Evolutionary conservation across 2,888 invertebrate species (phyloP).

Genomic region (Erebia ligea): DNA sequence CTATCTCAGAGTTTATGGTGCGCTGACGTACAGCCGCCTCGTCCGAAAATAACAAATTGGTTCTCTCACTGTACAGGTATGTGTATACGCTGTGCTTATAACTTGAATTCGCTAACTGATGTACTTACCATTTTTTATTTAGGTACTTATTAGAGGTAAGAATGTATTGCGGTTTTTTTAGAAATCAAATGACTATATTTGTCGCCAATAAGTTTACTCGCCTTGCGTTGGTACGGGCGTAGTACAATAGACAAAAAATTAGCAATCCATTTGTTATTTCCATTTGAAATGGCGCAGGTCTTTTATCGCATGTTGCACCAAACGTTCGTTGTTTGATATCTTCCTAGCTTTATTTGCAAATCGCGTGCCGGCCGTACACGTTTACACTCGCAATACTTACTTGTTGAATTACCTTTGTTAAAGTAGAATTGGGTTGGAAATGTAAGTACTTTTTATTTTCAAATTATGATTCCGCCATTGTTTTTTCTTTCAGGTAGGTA

Average conservation of each 20-base stretch:
- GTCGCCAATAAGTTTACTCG: slow-evolving; percentile 19
- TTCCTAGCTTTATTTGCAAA: slow-evolving; percentile 78
- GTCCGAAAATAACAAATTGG: too few relatives aligned
- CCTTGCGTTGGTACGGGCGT: slow-evolving; percentile 42
- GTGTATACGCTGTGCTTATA: too few relatives aligned
- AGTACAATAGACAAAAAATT: slow-evolving; percentile 52
- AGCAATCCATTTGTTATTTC: slow-evolving; percentile 68
- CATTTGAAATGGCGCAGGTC: slow-evolving; percentile 63
- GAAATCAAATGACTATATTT: background rate
- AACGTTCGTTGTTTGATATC: slow-evolving; percentile 72
- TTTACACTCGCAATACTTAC: slow-evolving; percentile 66
- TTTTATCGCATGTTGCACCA: slow-evolving; percentile 73
- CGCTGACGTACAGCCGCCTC: too few relatives aligned
- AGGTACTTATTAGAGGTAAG: too few relatives aligned
- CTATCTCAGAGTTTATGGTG: too few relatives aligned
- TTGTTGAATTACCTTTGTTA: slow-evolving; percentile 70
- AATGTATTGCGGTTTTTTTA: background rate
- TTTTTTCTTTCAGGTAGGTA: slow-evolving; percentile 14
- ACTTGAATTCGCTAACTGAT: too few relatives aligned
- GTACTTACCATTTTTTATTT: too few relatives aligned
- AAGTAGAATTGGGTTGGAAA: slow-evolving; percentile 50
- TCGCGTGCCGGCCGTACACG: slow-evolving; percentile 68
- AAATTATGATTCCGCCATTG: slow-evolving; percentile 22
- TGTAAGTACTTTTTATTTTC: slow-evolving; percentile 34
- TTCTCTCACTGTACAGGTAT: too few relatives aligned